Conservation (phyloP, 2,797 vertebrate species). For the Dryobates pubescens region DNA sequence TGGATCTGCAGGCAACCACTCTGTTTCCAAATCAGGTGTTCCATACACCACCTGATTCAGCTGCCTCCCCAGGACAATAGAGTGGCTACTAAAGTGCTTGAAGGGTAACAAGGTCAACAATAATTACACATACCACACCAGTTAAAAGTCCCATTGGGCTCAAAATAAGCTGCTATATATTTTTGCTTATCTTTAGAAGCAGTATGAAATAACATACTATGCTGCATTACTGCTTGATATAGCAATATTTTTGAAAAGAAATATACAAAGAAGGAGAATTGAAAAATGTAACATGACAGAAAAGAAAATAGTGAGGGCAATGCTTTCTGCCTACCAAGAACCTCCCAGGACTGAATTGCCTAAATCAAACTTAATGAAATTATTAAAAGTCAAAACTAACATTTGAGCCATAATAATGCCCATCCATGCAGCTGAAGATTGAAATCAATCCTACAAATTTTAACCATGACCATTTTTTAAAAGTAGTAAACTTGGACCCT, state of each 20-base stretch:
- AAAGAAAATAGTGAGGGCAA: not conserved
- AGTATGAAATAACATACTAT: not conserved
- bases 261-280: not conserved
- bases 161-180: not conserved
- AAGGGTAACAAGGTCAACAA: slow-evolving; percentile 50
- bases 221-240: not conserved
- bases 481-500: not conserved
- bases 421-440: slow-evolving; percentile 2
- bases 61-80: not conserved
- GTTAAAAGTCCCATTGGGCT: not conserved
- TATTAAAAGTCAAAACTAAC: not conserved
- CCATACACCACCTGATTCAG: not conserved
- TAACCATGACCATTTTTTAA: not conserved
- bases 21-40: slow-evolving; percentile 17
- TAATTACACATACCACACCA: slow-evolving; percentile 46
- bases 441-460: slow-evolving; percentile 2
- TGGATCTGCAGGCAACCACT: not conserved
- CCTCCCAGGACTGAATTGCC: slow-evolving; percentile 22
- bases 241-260: not conserved
- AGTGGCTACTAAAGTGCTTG: not conserved
- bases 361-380: slow-evolving; percentile 34
- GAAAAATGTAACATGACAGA: not conserved
- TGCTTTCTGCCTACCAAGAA: not conserved
- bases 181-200: not conserved
- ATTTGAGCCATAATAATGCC: slow-evolving; percentile 11